Evolutionary conservation across 2,113 vertebrate species (phyloP).

Genomic region (Piliocolobus tephrosceles): DNA sequence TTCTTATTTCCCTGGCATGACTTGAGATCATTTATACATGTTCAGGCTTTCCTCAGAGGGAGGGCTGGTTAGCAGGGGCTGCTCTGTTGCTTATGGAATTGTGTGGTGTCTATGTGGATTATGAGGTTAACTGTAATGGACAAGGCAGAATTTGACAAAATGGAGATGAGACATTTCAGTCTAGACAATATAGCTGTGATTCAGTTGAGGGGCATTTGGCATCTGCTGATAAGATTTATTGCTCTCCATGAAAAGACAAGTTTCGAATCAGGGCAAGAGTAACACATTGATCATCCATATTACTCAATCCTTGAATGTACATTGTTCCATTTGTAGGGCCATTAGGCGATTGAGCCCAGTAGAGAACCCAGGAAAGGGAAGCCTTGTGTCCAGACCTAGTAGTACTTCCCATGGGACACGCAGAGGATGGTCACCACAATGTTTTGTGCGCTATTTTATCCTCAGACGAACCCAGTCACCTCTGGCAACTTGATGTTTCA

Average conservation of each 20-base stretch:
- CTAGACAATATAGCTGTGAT: slow-evolving; percentile 50
- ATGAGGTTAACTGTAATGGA: background rate
- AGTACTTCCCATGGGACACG: background rate
- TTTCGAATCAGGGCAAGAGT: slow-evolving; percentile 13
- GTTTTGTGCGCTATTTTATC: background rate
- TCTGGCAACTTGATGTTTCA: background rate
- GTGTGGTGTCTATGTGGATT: background rate
- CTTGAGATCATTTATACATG: background rate
- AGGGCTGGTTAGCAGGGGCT: background rate
- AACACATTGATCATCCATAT: slow-evolving; percentile 31
- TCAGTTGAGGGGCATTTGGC: background rate
- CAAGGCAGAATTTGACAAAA: slow-evolving; percentile 40
- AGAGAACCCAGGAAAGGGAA: background rate
- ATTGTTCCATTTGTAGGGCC: background rate
- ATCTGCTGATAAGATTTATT: background rate
- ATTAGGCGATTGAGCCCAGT: background rate
- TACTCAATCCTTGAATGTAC: background rate
- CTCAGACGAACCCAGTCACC: background rate
- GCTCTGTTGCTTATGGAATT: background rate
- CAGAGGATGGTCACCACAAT: background rate
- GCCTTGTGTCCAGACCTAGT: background rate
- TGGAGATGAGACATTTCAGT: slow-evolving; percentile 52
- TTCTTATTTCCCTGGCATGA: background rate
- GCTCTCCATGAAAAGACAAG: background rate
- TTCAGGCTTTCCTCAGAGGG: background rate